Conservation (phyloP, 2,797 vertebrate genomes). For the Potorous gilbertii region DNA sequence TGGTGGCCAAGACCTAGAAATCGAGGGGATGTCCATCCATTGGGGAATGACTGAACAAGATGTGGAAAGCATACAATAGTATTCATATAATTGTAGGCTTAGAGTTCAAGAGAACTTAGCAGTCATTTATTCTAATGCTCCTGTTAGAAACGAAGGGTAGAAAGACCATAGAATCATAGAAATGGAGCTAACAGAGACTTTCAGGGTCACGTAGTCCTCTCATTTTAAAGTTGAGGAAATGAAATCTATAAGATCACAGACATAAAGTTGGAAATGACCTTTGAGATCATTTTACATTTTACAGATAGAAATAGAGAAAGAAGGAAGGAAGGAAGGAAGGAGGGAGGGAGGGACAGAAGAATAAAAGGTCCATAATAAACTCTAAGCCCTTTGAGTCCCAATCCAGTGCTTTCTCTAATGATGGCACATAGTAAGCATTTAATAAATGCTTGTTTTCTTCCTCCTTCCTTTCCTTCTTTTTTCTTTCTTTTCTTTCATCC, state of each 20-base stretch:
- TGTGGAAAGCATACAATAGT: background rate
- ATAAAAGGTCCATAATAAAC: background rate
- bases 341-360: background rate
- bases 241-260: no score
- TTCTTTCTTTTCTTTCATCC: no score
- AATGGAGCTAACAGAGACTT: background rate
- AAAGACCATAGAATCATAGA: background rate
- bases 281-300: no score
- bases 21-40: no score
- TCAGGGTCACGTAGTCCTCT: background rate
- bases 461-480: background rate
- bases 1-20: no score
- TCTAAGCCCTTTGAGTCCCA: background rate
- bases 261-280: no score
- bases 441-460: background rate
- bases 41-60: no score
- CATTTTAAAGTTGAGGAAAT: background rate
- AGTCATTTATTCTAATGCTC: background rate
- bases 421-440: background rate
- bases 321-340: no score
- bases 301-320: no score
- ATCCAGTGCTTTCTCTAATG: background rate
- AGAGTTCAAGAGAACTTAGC: background rate
- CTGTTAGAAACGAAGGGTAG: background rate
- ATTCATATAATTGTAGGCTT: background rate